A percentile compares a stretch with the other conserved stretches of the same genome.
phyloP scores from a whole-genome alignment of 2,888 invertebrate species.

The Caenorhabditis sinica region DNA sequence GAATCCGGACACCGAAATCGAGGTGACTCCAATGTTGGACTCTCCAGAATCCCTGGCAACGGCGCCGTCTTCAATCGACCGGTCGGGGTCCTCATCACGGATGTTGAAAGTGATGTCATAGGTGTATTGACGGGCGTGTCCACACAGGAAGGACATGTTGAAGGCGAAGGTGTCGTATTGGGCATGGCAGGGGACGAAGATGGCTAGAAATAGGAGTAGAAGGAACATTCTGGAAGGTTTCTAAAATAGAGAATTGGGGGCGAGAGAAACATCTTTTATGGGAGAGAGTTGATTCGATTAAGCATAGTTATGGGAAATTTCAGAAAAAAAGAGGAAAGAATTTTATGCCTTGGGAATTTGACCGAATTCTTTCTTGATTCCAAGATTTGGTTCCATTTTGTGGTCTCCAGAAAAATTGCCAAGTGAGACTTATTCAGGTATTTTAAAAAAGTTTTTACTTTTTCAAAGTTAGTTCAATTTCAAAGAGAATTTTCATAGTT shows the following conservation, averaged over 20 bases:
- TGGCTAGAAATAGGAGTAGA: constrained; percentile 9
- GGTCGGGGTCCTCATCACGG: constrained; percentile 21
- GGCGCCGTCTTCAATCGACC: background rate
- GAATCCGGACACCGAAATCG: constrained; percentile 13
- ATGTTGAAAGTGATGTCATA: constrained; percentile 44
- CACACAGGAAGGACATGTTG: constrained; percentile 41
- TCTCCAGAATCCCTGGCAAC: background rate
- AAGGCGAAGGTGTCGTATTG: constrained; percentile 46
- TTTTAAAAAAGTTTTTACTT: no score
- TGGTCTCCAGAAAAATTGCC: no score
- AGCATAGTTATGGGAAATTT: no score
- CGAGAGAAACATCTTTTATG: background rate
- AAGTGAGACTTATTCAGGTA: no score
- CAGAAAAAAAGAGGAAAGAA: no score
- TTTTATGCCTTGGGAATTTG: no score
- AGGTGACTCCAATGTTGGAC: background rate
- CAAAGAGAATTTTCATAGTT: no score
- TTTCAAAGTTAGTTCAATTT: no score
- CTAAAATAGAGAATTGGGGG: background rate
- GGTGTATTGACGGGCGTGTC: constrained; percentile 12
- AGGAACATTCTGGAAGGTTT: constrained; percentile 4
- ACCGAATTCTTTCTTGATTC: no score
- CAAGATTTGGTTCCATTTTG: no score
- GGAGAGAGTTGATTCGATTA: background rate
- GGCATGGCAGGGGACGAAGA: constrained; percentile 4